Conservation (phyloP, 2,113 vertebrate genomes). For the Mobula birostris region DNA sequence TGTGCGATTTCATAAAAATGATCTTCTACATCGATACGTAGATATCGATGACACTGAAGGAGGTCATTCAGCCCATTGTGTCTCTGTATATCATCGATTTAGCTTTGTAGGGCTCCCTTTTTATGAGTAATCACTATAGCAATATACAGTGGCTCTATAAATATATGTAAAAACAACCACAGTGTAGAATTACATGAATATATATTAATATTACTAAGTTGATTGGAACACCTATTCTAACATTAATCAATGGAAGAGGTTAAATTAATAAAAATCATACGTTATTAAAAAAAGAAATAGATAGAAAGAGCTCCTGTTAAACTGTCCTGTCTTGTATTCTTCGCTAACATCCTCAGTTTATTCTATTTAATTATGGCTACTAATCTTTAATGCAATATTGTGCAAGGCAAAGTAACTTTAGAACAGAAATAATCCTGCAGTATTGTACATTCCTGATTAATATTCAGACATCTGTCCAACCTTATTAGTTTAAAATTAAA, state of each 20-base stretch:
- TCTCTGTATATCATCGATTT: too few relatives aligned
- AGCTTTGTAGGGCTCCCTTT: background rate
- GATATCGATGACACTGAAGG: too few relatives aligned
- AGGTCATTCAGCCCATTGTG: too few relatives aligned
- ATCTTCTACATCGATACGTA: background rate
- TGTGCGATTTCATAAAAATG: background rate
- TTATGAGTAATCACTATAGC: background rate
- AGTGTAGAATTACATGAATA: background rate
- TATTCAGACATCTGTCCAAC: background rate
- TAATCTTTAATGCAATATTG: background rate
- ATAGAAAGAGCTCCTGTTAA: background rate
- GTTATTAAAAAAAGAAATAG: background rate
- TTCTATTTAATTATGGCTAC: background rate
- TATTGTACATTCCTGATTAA: background rate
- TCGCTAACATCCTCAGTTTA: background rate
- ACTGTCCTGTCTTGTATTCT: background rate
- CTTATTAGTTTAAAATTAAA: conserved; percentile 20
- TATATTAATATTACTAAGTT: background rate
- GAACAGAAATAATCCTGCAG: background rate
- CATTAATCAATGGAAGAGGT: background rate
- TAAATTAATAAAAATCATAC: background rate
- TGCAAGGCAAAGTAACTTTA: background rate
- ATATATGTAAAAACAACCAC: background rate
- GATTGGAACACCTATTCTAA: background rate
- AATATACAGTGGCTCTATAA: background rate